A percentile compares a stretch with the other conserved stretches of the same genome.
Conservation (phyloP, 2,113 vertebrate genomes). For the Crotalus viridis region DNA sequence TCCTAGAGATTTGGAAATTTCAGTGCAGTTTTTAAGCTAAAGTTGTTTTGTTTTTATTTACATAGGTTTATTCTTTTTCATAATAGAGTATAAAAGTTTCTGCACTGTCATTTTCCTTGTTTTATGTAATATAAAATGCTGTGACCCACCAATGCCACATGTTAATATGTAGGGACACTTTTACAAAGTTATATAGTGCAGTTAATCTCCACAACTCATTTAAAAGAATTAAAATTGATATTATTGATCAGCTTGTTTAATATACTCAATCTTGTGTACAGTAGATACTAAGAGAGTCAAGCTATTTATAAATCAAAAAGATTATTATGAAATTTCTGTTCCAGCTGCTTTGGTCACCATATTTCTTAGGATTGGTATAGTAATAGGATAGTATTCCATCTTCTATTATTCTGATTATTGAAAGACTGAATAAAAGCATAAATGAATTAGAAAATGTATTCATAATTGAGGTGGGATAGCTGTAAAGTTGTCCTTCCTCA, state of each 20-base stretch:
- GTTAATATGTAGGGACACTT: not conserved
- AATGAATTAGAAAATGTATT: not conserved
- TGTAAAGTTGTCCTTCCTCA: not conserved
- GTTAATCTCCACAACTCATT: not conserved
- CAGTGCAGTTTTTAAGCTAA: not conserved
- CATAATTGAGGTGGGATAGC: not conserved
- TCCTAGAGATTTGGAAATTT: not conserved
- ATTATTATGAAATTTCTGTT: not conserved
- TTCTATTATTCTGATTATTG: not conserved
- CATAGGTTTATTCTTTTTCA: not conserved
- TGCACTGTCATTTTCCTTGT: not conserved
- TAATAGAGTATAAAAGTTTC: not conserved
- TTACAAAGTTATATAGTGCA: not conserved
- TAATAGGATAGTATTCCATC: not conserved
- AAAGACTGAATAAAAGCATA: not conserved
- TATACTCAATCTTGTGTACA: not conserved
- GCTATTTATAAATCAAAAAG: not conserved
- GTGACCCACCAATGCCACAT: not conserved
- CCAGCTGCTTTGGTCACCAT: not conserved
- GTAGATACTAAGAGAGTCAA: not conserved
- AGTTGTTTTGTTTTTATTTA: not conserved
- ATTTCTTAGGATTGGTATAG: not conserved
- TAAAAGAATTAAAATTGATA: not conserved
- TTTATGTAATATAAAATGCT: not conserved
- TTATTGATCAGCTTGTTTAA: not conserved